Evolutionary conservation across 2,113 vertebrate genomes (phyloP), one percentile per base, ranked within the genome.

Genomic region (Xyliphius kryptos): DNA sequence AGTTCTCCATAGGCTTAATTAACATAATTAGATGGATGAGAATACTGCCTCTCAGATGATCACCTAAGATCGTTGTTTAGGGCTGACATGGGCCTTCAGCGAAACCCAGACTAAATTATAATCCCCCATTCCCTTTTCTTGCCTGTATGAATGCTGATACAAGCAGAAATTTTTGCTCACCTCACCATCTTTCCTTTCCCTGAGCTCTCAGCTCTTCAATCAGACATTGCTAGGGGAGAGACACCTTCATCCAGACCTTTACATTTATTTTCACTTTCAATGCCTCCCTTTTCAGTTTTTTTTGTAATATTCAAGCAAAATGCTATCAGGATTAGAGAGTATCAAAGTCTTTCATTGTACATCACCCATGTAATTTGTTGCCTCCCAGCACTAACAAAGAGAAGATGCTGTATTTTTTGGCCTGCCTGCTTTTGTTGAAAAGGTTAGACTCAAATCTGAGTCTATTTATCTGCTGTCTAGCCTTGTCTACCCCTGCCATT

Each of bases 381-480:
- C 71, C 66, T 68, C 46, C 26, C 14, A 73, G 71, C 56, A 52
- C 66, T 22, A 43, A 38, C 21, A 20, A 36, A 55, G 46, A 26
- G 58, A 68, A 65, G 66, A 61, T 15, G 55, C 56, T 38, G 6
- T 26, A 20, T 65, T 68, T 65, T 68, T 74, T 22, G 21, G 56
- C 49, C 58, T 56, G 62, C 47, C 52, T 56, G 62, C 57, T 64
- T 67, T 70, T 53, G 43, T 51, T 63, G 64, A 48, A 72, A 70
- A 75, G 70, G 70, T 71, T 67, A 66, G 61, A 56, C 84, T 86
- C 89, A 89, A 89, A 89, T 90, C 88, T 87, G 89, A 88, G 86
- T 84, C 89, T 87, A 90, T 92, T 91, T 91, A 91, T 92, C 91
- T 91, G 91, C 90, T 90, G 91, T 89, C 90, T 92, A 89, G 89